phyloP scores from a whole-genome alignment of 2,113 vertebrate species.

The Cyprinus carpio region DNA sequence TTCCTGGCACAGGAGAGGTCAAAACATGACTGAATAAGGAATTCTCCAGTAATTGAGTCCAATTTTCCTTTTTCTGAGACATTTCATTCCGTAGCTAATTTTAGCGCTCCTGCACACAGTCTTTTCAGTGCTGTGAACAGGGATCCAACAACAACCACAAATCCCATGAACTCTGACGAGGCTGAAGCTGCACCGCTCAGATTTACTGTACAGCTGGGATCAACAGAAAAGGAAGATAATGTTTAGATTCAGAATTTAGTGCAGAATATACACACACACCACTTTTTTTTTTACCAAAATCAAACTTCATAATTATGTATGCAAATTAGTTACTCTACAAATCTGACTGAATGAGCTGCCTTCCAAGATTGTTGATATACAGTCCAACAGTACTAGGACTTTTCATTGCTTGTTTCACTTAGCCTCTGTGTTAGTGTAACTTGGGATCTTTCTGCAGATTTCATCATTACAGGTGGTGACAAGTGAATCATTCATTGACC shows the following conservation, averaged over 20 bases:
- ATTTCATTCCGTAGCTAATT: slow-evolving; percentile 57
- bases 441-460: neutral
- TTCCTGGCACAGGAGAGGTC: slow-evolving; percentile 60
- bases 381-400: neutral
- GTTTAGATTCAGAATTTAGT: neutral
- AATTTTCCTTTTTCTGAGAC: slow-evolving; percentile 55
- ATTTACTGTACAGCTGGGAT: slow-evolving; percentile 1
- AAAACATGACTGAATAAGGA: slow-evolving; percentile 61
- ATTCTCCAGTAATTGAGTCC: slow-evolving; percentile 57
- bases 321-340: neutral
- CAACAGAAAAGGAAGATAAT: neutral
- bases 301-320: neutral
- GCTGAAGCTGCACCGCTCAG: slow-evolving; percentile 8
- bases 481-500: neutral
- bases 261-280: neutral
- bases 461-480: neutral
- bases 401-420: neutral
- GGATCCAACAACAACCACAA: slow-evolving; percentile 31
- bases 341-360: neutral
- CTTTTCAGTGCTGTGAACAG: slow-evolving; percentile 42
- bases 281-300: slow-evolving; percentile 3
- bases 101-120: slow-evolving; percentile 41
- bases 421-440: neutral
- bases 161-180: slow-evolving; percentile 35
- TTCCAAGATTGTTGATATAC: neutral